Conservation (phyloP, 2,888 invertebrate species). For the Campoletis raptor region DNA sequence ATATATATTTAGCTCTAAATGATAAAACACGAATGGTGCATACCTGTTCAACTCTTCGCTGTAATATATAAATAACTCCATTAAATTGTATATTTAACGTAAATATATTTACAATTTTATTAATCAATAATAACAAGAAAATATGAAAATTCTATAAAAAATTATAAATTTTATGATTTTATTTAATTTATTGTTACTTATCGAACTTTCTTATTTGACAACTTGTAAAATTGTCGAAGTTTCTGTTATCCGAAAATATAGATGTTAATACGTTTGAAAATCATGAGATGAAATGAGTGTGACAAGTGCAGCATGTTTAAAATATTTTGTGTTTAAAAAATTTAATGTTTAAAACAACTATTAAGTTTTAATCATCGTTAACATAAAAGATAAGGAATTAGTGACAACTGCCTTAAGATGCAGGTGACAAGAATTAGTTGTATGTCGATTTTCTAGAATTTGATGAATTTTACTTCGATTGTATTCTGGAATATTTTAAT, state of each 20-base stretch:
- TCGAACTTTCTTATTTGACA: background rate
- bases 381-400: no score
- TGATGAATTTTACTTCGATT: no score
- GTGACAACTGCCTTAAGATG: no score
- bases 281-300: background rate
- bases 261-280: background rate
- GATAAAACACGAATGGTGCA: constrained; percentile 23
- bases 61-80: background rate
- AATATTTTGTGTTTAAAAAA: no score
- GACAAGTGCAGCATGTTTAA: no score
- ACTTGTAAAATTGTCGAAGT: background rate
- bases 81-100: background rate
- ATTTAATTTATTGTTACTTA: background rate
- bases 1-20: background rate
- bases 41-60: constrained; percentile 37
- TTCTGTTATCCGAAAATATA: background rate
- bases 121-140: background rate
- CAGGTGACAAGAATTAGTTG: background rate
- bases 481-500: no score
- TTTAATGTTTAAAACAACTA: no score
- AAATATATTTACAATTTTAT: background rate
- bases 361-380: no score
- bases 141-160: background rate
- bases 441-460: no score
- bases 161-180: background rate